phyloP scores from a whole-genome alignment of 2,113 vertebrate species.

The Diphyllodes magnificus region DNA sequence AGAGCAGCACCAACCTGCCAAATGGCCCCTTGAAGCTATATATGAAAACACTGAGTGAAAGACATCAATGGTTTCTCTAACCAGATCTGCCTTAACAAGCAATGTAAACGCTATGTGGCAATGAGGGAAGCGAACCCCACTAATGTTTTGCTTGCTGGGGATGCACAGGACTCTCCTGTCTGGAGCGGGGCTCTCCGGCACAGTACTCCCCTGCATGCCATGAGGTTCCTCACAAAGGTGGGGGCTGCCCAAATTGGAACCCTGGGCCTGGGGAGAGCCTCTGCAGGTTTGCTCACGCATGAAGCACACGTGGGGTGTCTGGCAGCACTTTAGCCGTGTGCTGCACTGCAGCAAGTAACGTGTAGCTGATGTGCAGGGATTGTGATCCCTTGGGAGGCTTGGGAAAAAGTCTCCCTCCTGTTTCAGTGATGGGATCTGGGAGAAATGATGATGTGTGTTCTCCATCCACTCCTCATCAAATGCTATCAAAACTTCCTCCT shows the following conservation, averaged over 20 bases:
- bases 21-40: neutral
- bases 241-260: accelerated
- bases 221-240: neutral
- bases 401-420: neutral
- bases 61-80: neutral
- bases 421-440: neutral
- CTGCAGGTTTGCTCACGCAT: accelerated
- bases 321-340: accelerated
- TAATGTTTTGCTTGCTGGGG: neutral
- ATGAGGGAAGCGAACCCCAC: neutral
- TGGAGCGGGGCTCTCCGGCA: neutral
- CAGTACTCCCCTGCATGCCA: neutral
- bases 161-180: neutral
- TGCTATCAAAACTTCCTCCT: neutral
- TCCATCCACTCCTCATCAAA: neutral
- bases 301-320: accelerated
- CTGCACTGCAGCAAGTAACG: accelerated
- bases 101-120: accelerated
- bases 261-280: neutral
- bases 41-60: neutral
- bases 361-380: neutral
- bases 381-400: neutral
- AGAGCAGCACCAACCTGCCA: neutral
- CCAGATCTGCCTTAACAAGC: neutral
- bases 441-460: neutral